Evolutionary conservation across 2,113 vertebrate genomes (phyloP).

Genomic region (Spheniscus mendiculus): DNA sequence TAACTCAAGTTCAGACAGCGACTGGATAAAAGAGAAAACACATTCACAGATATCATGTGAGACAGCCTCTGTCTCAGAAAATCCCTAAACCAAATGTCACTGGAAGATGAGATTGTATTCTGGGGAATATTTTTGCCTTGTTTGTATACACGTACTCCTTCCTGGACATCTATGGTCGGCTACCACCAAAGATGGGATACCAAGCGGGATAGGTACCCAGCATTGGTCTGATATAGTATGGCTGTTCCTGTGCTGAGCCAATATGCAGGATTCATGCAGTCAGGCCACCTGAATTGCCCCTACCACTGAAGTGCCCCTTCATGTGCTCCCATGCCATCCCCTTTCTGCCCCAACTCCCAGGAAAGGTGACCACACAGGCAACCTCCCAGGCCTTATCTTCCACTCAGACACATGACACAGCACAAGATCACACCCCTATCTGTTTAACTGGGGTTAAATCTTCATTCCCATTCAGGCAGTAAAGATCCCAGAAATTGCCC

Average conservation of each 20-base stretch:
- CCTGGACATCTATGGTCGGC: not conserved
- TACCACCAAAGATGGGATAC: not conserved
- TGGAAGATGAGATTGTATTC: not conserved
- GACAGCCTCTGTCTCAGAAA: not conserved
- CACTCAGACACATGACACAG: not conserved
- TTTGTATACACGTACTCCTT: not conserved
- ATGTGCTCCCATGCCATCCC: not conserved
- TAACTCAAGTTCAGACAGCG: not conserved
- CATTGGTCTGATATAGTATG: not conserved
- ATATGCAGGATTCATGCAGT: not conserved
- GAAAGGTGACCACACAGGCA: not conserved
- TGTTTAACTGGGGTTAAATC: not conserved
- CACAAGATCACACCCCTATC: not conserved
- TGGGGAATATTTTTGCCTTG: not conserved
- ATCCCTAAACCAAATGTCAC: not conserved
- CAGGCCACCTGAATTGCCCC: too few relatives aligned
- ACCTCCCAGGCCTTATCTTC: not conserved
- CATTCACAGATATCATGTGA: not conserved
- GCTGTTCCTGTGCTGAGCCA: not conserved
- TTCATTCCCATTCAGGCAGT: not conserved
- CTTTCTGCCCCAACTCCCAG: not conserved
- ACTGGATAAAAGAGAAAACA: not conserved
- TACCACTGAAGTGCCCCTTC: not conserved
- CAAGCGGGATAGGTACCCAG: rapidly evolving
- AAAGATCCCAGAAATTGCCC: not conserved